Evolutionary conservation across 2,888 invertebrate genomes (phyloP), one percentile per base, ranked within the genome.

Genomic region (Epinotia brunnichana): DNA sequence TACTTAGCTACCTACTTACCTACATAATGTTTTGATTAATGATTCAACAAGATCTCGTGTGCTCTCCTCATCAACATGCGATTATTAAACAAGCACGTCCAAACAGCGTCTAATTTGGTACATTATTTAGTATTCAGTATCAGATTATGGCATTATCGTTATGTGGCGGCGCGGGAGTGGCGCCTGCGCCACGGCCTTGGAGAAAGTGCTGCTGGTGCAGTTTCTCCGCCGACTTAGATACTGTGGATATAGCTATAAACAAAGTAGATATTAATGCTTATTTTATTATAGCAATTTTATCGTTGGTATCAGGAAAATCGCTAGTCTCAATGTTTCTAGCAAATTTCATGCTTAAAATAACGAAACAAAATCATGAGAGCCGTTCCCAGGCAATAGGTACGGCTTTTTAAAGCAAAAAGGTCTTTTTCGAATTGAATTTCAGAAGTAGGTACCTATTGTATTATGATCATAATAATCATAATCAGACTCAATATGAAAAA

Each of bases 191-290:
- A 51, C 73, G 62, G 73, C 68, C 73, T 68, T 63, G 63, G 73
- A 69, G 73, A 73, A 73, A 73, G 73, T 69, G 71, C 67, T 63
- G 71, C 67, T 17, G 21, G 56, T 63, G 68, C 72, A 48, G 73
- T 73, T 73, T 73, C 73, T 63, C 69, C 59, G 63, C 67, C 41
- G 61, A 67, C 66, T 72, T 48, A 66, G 63, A 51, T 57, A 63
- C 57, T 63, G 60, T 61, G 67, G 61, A 67, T 62, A 39, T 48
- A 24, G 54, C 44, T 24, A 61, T 41, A 70, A 56, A 63, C 13
- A 54, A 19, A 39, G 15, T 21, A 41, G 10, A 13, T 19, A 39
- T 15, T 15, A 51, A 51, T 51, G 29, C 29, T 29, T 7, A 29
- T 0, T n/a, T n/a, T n/a, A n/a, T n/a, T n/a, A n/a, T n/a, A 24